These are phyloP conservation scores for Brachyptera putata DNA, from an alignment of 2,888 invertebrate species.

Conservation along the genomic window DNA sequence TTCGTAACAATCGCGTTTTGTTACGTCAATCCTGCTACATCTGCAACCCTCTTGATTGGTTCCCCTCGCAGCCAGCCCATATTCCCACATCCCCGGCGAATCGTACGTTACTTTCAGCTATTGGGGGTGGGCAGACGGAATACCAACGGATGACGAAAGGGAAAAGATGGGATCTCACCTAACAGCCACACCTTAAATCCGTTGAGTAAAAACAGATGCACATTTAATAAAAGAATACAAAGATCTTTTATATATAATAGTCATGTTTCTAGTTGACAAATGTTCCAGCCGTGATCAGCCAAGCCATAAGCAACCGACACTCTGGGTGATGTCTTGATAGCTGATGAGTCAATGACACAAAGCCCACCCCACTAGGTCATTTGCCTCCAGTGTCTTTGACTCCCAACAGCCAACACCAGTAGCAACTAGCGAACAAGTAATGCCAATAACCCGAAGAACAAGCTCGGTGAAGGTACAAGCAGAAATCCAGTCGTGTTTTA, in stretches of 20 bases:
- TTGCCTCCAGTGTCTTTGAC: slow-evolving; percentile 39
- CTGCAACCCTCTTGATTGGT: slow-evolving; percentile 14
- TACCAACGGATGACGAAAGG: slow-evolving; percentile 7
- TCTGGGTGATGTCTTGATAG: too few relatives aligned
- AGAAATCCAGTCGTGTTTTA: too few relatives aligned
- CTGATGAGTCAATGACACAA: slow-evolving; percentile 27
- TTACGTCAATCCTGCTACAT: slow-evolving; percentile 16
- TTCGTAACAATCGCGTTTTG: slow-evolving; percentile 13
- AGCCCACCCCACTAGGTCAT: slow-evolving; percentile 32
- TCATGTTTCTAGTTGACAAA: too few relatives aligned
- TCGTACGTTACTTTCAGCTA: background rate
- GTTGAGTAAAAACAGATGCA: background rate
- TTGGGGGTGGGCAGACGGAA: background rate
- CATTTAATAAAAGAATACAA: too few relatives aligned
- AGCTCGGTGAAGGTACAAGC: too few relatives aligned
- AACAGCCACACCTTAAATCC: too few relatives aligned
- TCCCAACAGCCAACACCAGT: background rate
- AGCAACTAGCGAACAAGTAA: background rate
- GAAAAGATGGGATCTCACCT: too few relatives aligned
- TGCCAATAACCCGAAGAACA: background rate
- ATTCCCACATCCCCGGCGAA: too few relatives aligned
- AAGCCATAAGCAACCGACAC: too few relatives aligned
- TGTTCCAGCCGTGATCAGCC: too few relatives aligned
- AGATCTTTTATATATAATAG: too few relatives aligned
- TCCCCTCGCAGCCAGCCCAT: background rate